A percentile compares a stretch with the other conserved stretches of the same genome.
These are phyloP conservation scores for Tetramorium parvispinum DNA, from an alignment of 1,140 invertebrate genomes.

Conservation along the genomic window DNA sequence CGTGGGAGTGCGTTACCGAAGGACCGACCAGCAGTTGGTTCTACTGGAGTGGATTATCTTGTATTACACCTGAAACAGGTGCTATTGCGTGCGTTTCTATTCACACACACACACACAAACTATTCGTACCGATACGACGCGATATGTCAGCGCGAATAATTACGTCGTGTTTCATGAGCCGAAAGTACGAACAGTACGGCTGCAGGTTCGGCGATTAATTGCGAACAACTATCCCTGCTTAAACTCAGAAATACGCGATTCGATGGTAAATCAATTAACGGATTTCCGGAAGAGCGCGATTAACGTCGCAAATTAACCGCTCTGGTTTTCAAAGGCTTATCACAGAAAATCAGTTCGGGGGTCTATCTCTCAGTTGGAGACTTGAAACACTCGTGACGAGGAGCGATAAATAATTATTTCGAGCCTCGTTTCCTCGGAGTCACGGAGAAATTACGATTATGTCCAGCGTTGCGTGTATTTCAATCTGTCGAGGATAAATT, in stretches of 20 bases:
- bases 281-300: background rate
- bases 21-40: conserved; percentile 21
- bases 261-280: background rate
- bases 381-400: background rate
- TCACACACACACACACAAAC: no score
- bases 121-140: background rate
- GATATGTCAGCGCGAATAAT: conserved; percentile 17
- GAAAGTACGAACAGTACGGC: background rate
- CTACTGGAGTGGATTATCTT: conserved; percentile 49
- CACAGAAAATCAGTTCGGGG: background rate
- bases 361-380: background rate
- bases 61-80: conserved; percentile 46
- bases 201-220: conserved; percentile 19
- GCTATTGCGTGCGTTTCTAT: conserved; percentile 2
- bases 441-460: background rate
- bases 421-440: background rate
- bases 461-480: background rate
- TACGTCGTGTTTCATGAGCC: background rate
- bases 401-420: conserved; percentile 10
- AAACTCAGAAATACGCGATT: background rate
- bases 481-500: conserved; percentile 20
- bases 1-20: conserved; percentile 17
- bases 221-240: background rate
- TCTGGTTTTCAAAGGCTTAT: background rate
- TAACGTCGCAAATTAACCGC: background rate